A percentile compares a stretch with the other conserved stretches of the same genome.
These are phyloP conservation scores for Petrocephalus zakoni DNA, from an alignment of 2,113 vertebrate species.

Conservation along the genomic window DNA sequence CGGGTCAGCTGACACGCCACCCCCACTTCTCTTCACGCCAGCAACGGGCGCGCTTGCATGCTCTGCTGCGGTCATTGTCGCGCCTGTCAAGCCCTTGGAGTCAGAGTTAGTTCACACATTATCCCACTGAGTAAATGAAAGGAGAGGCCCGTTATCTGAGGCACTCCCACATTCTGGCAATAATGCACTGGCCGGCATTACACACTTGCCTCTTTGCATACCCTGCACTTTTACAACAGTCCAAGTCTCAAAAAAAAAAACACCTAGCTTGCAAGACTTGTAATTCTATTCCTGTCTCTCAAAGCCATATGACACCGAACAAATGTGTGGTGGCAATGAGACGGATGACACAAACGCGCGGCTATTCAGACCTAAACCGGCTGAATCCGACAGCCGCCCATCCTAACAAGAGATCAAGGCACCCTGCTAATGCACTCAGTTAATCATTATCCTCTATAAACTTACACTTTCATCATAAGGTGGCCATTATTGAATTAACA, in stretches of 20 bases:
- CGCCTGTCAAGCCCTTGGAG: not conserved
- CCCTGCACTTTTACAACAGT: not conserved
- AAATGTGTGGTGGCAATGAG: not conserved
- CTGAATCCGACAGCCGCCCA: not conserved
- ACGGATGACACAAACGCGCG: not conserved
- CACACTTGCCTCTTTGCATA: not conserved
- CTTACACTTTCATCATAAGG: not conserved
- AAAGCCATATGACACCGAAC: slow-evolving; percentile 17
- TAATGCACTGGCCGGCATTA: not conserved
- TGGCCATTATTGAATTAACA: not conserved
- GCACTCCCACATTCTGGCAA: not conserved
- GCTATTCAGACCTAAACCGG: not conserved
- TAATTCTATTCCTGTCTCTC: slow-evolving; percentile 7
- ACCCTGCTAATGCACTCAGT: not conserved
- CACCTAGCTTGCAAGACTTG: not conserved
- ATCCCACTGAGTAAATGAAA: not conserved
- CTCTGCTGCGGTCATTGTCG: not conserved
- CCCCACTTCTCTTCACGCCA: too few relatives aligned
- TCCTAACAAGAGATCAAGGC: not conserved
- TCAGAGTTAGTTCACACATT: not conserved
- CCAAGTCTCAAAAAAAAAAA: not conserved
- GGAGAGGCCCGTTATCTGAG: not conserved
- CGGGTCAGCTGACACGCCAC: not conserved
- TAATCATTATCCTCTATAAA: not conserved
- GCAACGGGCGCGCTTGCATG: not conserved